Evolutionary conservation across 1,140 invertebrate species (phyloP).

Genomic region (Oedothorax gibbosus): DNA sequence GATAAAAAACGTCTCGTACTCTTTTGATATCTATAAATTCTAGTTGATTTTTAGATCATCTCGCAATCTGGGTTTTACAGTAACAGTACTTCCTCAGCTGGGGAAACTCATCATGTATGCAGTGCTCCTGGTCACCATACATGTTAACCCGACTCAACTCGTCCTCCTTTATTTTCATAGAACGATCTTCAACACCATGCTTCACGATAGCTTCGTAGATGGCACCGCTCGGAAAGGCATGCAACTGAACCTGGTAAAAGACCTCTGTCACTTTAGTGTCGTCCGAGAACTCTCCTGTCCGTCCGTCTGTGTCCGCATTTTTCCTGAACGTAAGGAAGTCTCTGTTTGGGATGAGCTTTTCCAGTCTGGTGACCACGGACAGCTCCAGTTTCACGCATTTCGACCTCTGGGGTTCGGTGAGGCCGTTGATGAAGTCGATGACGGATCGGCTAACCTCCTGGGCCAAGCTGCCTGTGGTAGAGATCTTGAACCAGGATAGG

Average conservation of each 20-base stretch:
- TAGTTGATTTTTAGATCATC: background rate
- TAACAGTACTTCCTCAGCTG: conserved; percentile 82
- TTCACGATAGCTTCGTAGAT: conserved; percentile 82
- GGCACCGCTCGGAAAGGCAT: conserved; percentile 79
- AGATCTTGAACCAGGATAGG: conserved; percentile 78
- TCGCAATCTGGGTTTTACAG: conserved; percentile 68
- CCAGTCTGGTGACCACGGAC: conserved; percentile 76
- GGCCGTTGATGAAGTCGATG: conserved; percentile 76
- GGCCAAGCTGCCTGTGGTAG: conserved; percentile 67
- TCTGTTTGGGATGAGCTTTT: conserved; percentile 74
- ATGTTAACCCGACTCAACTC: conserved; percentile 90
- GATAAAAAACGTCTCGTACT: too few relatives aligned
- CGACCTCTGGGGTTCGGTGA: conserved; percentile 72
- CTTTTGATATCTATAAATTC: background rate
- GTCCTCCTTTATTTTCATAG: conserved; percentile 76
- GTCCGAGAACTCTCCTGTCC: conserved; percentile 79
- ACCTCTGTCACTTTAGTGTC: conserved; percentile 73
- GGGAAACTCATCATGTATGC: conserved; percentile 77
- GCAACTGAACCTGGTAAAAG: conserved; percentile 83
- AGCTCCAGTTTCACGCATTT: conserved; percentile 77
- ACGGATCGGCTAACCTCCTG: conserved; percentile 72
- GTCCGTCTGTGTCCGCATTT: conserved; percentile 85
- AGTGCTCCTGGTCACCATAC: conserved; percentile 82
- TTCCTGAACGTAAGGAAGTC: conserved; percentile 80
- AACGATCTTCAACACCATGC: conserved; percentile 74